Base-by-base conservation (phyloP, 2,888 invertebrate species). In the Holacanthella duospinosa region DNA sequence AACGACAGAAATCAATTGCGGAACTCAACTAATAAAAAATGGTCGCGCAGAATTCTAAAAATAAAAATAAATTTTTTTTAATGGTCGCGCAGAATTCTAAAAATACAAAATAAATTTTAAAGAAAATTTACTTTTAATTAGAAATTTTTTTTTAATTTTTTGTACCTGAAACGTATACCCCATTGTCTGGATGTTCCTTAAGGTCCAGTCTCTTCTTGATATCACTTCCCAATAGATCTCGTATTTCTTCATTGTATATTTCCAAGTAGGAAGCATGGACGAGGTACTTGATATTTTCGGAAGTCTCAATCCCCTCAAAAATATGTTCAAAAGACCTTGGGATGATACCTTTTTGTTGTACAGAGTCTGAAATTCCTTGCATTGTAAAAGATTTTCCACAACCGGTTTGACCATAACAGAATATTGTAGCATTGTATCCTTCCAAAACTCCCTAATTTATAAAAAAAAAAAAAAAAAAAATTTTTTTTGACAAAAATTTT, bases 371-470 rank as follows among this genome's bases (percentile, higher is more conserved):
- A 28, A 82, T 77, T 9, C 89, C 92, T 76, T 90, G 89, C 92
- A 93, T 93, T 16, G 90, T 88, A 76, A 87, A 89, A 0, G 90
- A 89, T 77, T 93, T 93, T 0, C 93, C 93, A 76, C 91, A 90
- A 0, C 93, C 92, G 0, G 92, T 93, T 79, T 93, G 93, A 0
- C 93, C 93, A 75, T 93, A 93, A 0, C 93, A 93, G 77, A 93
- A 93, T 60, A 93, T 89, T 0, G 93, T 93, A 24, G 89, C 89
- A 79, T 93, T 93, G 80, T 93, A 93, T 1, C 93, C 93, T 75
- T 93, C 92, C 62, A 92, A 81, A 1, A 91, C 89, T 65, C 89
- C 89, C 82, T 86, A 77, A 21, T 74, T 71, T 25, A 61, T 55
- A 62, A 63, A 21, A 61, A 21, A 24, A 24, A 12, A 12, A n/a